A percentile compares a stretch with the other conserved stretches of the same genome.
Evolutionary conservation across 2,113 vertebrate genomes (phyloP).

Genomic region (Speoplatyrhinus poulsoni): DNA sequence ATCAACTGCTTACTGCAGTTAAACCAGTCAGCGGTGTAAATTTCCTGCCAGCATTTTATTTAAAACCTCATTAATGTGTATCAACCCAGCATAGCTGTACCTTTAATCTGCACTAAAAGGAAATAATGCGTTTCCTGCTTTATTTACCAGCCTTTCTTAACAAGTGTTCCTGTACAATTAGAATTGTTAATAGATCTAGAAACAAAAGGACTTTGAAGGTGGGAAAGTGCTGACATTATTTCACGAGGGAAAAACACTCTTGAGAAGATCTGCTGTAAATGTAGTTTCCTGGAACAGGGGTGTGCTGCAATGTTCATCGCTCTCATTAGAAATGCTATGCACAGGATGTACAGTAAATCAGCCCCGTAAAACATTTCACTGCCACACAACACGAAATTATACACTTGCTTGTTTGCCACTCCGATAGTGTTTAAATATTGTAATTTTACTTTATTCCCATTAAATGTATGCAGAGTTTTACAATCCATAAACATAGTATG

Average conservation of each 20-base stretch:
- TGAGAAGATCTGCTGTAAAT: slow-evolving; percentile 91
- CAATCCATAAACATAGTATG: slow-evolving; percentile 99
- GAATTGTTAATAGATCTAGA: slow-evolving; percentile 99
- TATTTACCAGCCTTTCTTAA: slow-evolving; percentile 97
- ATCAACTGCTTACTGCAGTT: slow-evolving; percentile 69
- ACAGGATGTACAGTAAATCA: slow-evolving; percentile 93
- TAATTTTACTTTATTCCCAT: slow-evolving; percentile 98
- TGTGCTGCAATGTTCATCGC: slow-evolving; percentile 92
- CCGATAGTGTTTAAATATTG: slow-evolving; percentile 99
- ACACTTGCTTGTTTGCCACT: slow-evolving; percentile 94
- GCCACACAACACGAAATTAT: slow-evolving; percentile 98
- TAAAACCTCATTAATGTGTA: slow-evolving; percentile 78
- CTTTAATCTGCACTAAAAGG: slow-evolving; percentile 93
- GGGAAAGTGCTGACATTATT: slow-evolving; percentile 99
- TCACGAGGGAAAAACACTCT: slow-evolving; percentile 93
- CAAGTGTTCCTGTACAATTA: slow-evolving; percentile 98
- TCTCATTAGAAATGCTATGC: slow-evolving; percentile 96
- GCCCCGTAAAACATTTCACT: slow-evolving; percentile 98
- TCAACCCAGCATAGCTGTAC: slow-evolving; percentile 73
- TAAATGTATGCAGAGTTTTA: slow-evolving; percentile 99
- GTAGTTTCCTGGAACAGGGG: slow-evolving; percentile 96
- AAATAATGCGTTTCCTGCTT: slow-evolving; percentile 96
- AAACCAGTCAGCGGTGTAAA: slow-evolving; percentile 71
- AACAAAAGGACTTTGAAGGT: slow-evolving; percentile 99
- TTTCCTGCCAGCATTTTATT: slow-evolving; percentile 77